Evolutionary conservation across 2,113 vertebrate genomes (phyloP), one percentile per base, ranked within the genome.

Genomic region (Willisornis vidua): DNA sequence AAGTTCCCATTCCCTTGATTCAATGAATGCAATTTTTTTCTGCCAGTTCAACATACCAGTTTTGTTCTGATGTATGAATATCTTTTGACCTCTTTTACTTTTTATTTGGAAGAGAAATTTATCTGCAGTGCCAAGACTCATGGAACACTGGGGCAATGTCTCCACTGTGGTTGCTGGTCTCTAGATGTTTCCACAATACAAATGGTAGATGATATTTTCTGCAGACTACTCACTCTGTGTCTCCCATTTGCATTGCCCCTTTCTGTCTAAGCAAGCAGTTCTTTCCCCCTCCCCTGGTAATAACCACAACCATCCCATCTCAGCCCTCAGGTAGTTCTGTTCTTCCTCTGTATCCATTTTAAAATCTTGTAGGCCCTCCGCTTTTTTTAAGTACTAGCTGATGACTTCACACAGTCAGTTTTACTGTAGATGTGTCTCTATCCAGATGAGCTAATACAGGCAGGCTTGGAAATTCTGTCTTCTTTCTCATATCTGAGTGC

Each of bases 191-290:
- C 63, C 48, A 28, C 16, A 52, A 26, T 6, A 65, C 14, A 57
- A 63, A 29, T 15, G 7, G 8, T 22, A 84, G 51, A 35, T 12
- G 15, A 52, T 65, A 41, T 55, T 76, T 75, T 33, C 62, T 65
- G 25, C 17, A 61, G 16, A 49, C 11, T 13, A 4, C 12, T 68
- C 16, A 59, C 12, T 6, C 19, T 9, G 3, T 52, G 16, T 10
- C 31, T 10, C 11, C 15, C 37, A 0, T 6, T 65, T 68, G 7
- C 31, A 19, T 24, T 37, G 12, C 2, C 8, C 10, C 26, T 67
- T 57, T 37, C 6, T 11, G 13, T 43, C 37, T 73, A 49, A 72
- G 26, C 6, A 41, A 72, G 35, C 5, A 52, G 12, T 7, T 76
- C 31, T 52, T 85, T 65, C 24, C 12, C 28, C 39, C 41, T 68